Percentiles rank a stretch among this genome's conserved stretches.
Conservation (phyloP, 2,797 vertebrate genomes). For the Oceanodroma leucorhoa region DNA sequence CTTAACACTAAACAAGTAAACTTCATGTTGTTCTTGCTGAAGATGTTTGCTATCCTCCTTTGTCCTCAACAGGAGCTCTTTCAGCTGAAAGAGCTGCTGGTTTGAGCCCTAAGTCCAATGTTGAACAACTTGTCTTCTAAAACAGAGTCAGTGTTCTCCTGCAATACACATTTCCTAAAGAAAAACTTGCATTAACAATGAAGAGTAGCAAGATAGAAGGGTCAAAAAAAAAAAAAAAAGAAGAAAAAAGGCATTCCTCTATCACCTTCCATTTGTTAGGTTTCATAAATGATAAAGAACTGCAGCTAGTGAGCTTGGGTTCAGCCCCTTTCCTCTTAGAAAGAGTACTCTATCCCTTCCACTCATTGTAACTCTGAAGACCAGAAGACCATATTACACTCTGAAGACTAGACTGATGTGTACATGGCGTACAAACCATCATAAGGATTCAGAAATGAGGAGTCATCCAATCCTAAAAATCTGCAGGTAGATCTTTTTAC, state of each 20-base stretch:
- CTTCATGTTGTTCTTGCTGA: neutral
- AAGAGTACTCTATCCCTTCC: neutral
- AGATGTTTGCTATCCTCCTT: neutral
- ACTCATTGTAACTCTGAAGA: neutral
- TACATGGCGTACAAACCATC: neutral
- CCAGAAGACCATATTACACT: neutral
- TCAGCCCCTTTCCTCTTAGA: neutral
- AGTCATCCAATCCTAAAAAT: neutral
- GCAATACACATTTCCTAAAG: neutral
- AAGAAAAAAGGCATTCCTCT: neutral
- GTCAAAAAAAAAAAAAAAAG: rapidly evolving
- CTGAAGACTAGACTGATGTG: neutral
- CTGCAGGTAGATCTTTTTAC: neutral
- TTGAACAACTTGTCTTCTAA: neutral
- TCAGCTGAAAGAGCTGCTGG: neutral
- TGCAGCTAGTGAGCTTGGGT: neutral
- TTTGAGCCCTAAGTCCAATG: neutral
- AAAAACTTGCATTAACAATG: neutral
- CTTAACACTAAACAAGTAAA: neutral
- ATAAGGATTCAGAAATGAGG: neutral
- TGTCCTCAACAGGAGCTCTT: neutral
- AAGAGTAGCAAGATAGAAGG: neutral
- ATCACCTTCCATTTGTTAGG: neutral
- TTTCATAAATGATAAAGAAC: neutral
- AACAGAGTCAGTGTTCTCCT: neutral